Percentiles rank a stretch among this genome's conserved stretches.
phyloP scores from a whole-genome alignment of 2,113 vertebrate genomes.

The Piaya cayana region DNA sequence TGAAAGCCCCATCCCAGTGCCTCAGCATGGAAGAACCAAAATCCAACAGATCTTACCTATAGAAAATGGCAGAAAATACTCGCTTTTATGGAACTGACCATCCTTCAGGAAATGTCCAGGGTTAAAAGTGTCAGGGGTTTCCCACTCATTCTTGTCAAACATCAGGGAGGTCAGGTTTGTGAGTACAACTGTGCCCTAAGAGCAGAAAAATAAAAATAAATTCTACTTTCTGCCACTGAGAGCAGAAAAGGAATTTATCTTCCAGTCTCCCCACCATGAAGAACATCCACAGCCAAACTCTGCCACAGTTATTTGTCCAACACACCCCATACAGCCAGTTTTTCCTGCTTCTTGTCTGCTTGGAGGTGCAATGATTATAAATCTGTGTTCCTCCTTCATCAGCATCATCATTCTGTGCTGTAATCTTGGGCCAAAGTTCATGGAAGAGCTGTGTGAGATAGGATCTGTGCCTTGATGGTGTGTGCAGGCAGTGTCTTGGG shows the following conservation, averaged over 20 bases:
- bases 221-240: neutral
- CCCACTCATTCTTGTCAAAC: slow-evolving; percentile 82
- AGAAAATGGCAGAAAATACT: slow-evolving; percentile 86
- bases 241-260: neutral
- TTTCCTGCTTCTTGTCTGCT: neutral
- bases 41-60: slow-evolving; percentile 67
- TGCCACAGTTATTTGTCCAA: neutral
- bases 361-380: neutral
- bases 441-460: neutral
- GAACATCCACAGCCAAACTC: neutral
- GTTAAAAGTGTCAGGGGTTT: slow-evolving; percentile 80
- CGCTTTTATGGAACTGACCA: slow-evolving; percentile 79
- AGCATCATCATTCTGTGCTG: neutral
- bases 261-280: neutral
- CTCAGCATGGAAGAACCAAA: neutral
- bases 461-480: rapidly evolving
- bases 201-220: neutral
- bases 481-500: rapidly evolving
- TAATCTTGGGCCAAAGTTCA: neutral
- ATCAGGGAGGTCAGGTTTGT: slow-evolving; percentile 75
- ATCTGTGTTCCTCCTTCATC: rapidly evolving
- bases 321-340: rapidly evolving
- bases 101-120: slow-evolving; percentile 86
- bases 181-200: slow-evolving; percentile 67
- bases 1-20: neutral